Conservation (phyloP, 2,888 invertebrate genomes). For the Zygaena filipendulae region DNA sequence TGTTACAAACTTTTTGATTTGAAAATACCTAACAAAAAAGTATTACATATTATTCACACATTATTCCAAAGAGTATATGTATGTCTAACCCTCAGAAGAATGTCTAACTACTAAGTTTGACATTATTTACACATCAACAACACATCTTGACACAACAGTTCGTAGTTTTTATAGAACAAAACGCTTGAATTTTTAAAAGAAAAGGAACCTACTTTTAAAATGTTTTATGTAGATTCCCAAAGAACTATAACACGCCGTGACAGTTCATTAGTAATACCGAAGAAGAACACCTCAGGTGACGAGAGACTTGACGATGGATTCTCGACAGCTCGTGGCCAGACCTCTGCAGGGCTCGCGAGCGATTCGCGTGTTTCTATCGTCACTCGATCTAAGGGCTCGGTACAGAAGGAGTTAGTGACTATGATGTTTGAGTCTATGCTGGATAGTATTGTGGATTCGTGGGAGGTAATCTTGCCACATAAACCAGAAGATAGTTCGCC, state of each 20-base stretch:
- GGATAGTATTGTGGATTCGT: slow-evolving; percentile 39
- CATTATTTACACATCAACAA: no score
- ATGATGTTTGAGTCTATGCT: slow-evolving; percentile 51
- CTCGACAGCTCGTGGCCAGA: slow-evolving; percentile 22
- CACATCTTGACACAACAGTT: no score
- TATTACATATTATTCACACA: no score
- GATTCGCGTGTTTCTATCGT: slow-evolving; percentile 23
- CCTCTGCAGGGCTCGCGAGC: slow-evolving; percentile 22
- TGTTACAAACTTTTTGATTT: no score
- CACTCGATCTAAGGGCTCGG: slow-evolving; percentile 28
- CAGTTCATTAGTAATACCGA: slow-evolving; percentile 35
- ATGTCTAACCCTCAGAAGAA: no score
- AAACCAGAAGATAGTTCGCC: slow-evolving; percentile 25
- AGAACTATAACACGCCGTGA: slow-evolving; percentile 44
- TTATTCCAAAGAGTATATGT: no score
- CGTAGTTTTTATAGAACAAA: no score
- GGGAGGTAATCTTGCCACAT: slow-evolving; percentile 32
- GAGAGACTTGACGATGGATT: slow-evolving; percentile 18
- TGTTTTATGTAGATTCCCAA: slow-evolving; percentile 49
- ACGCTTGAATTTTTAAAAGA: no score
- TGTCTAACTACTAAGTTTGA: no score
- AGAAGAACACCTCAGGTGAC: slow-evolving; percentile 15
- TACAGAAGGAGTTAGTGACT: slow-evolving; percentile 41
- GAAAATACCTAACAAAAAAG: no score
- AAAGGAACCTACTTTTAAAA: no score